Evolutionary conservation across 2,113 vertebrate genomes (phyloP).

Genomic region (Calidris pygmaea): DNA sequence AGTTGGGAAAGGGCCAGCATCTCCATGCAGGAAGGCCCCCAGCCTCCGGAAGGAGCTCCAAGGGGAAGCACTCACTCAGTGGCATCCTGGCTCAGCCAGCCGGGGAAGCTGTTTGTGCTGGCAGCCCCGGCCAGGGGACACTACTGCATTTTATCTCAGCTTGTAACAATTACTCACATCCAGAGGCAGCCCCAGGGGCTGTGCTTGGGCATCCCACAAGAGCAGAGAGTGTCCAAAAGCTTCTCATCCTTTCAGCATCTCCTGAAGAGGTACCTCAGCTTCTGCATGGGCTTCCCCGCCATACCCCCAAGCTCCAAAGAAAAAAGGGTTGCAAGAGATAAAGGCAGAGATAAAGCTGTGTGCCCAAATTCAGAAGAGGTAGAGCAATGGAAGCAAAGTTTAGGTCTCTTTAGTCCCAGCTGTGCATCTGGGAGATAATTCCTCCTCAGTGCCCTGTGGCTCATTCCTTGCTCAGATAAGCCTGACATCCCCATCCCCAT

Average conservation of each 20-base stretch:
- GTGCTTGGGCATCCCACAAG: rapidly evolving
- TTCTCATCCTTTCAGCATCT: background rate
- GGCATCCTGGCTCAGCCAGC: background rate
- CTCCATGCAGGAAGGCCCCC: background rate
- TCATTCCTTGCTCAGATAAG: background rate
- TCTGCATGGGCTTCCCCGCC: background rate
- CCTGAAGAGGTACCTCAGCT: background rate
- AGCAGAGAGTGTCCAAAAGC: background rate
- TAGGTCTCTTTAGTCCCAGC: background rate
- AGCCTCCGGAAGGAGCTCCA: background rate
- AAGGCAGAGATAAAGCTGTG: background rate
- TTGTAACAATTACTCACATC: background rate
- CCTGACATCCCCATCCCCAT: rapidly evolving
- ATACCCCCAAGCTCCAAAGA: background rate
- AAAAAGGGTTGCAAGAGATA: background rate
- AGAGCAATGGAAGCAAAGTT: background rate
- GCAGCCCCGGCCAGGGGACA: background rate
- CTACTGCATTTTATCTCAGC: background rate
- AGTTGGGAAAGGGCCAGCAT: background rate
- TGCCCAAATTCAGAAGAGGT: background rate
- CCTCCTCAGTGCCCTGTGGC: background rate
- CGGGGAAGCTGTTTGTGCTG: background rate
- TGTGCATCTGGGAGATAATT: background rate
- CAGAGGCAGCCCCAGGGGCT: background rate
- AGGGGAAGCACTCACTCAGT: background rate